Evolutionary conservation across 2,888 invertebrate species (phyloP), one percentile per base, ranked within the genome.

Genomic region (Biston betularia): DNA sequence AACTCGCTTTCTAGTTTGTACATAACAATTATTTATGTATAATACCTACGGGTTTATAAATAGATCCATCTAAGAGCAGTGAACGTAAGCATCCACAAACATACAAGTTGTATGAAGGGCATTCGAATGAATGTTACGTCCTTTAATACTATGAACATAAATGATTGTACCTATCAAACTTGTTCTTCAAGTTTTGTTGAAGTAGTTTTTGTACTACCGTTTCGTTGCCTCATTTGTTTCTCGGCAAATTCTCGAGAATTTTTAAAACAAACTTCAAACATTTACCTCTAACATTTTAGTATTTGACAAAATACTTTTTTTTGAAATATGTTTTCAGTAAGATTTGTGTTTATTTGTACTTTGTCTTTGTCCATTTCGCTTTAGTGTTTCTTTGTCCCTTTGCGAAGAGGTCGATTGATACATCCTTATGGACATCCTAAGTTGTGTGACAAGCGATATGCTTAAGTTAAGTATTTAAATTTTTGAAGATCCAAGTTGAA

Each of bases 401-500:
- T 24, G 24, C 24, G 3, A 24, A 3, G 24, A 24, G 24, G 24
- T 24, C 24, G 24, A 24, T 24, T 24, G 3, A 24, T 24, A 24
- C 24, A 24, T 24, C 24, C 1, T 24, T 2, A 24, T 24, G 3
- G 24, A 2, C 14, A 15, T 8, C 8, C 10, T 24, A 24, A 24
- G 24, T 24, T 24, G 3, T 2, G 24, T 24, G 24, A 15, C 2
- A 15, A 15, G 15, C n/a, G 4, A 44, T 24, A 24, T 24, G 24
- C 24, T 24, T 24, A 24, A 75, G 11, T 24, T 24, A 24, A 75
- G 11, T 59, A 85, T 84, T 82, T 82, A 82, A 81, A 85, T 85
- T 79, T 81, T 79, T 80, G 72, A 78, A 82, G 79, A 83, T 81
- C 75, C 75, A 84, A 88, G 89, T 89, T 89, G 88, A 89, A 90